Percentiles rank a stretch among this genome's conserved stretches.
Conservation (phyloP, 2,888 invertebrate species). For the Callinectes sapidus region DNA sequence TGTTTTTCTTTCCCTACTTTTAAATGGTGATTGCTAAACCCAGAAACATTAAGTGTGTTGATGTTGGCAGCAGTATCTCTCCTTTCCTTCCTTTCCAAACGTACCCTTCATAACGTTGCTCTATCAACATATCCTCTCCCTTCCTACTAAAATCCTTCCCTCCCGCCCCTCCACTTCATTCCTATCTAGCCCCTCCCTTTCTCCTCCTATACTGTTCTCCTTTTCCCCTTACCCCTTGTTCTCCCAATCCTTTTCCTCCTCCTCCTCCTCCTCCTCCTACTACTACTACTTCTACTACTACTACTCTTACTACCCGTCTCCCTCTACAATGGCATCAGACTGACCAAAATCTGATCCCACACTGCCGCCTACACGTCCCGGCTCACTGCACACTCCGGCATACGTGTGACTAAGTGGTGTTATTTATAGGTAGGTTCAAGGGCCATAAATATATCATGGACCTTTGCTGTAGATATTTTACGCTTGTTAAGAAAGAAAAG, state of each 20-base stretch:
- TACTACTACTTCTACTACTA: not conserved
- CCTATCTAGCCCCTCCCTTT: not conserved
- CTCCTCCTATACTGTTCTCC: not conserved
- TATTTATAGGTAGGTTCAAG: not conserved
- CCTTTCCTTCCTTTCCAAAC: not conserved
- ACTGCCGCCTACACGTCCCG: not conserved
- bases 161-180: too few relatives aligned
- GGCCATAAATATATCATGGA: not conserved
- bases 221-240: not conserved
- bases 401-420: constrained; percentile 10
- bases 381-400: not conserved
- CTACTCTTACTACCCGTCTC: not conserved
- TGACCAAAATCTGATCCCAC: constrained; percentile 17
- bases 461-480: not conserved
- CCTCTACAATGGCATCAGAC: constrained; percentile 11
- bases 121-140: too few relatives aligned
- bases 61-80: constrained; percentile 8
- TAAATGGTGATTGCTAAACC: not conserved
- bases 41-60: not conserved
- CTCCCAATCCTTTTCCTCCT: not conserved
- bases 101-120: too few relatives aligned
- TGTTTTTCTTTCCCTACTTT: not conserved
- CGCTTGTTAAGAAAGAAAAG: constrained; percentile 4
- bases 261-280: not conserved
- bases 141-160: too few relatives aligned